Conservation (phyloP, 2,797 vertebrate genomes). For the Enteromius treurensis region DNA sequence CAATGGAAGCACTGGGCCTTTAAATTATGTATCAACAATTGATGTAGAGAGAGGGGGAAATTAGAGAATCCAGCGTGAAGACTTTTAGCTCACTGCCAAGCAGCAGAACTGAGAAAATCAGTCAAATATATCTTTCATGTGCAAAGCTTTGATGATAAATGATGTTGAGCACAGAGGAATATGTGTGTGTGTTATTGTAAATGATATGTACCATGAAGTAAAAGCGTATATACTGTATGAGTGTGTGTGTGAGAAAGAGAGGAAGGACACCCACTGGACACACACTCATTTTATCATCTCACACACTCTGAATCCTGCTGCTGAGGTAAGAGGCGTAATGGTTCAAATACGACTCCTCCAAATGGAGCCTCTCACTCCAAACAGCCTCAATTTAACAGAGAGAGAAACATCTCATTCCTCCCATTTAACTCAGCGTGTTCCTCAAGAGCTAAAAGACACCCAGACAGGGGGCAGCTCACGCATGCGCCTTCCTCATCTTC, state of each 20-base stretch:
- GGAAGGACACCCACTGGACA: conserved; percentile 64
- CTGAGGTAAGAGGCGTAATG: conserved; percentile 76
- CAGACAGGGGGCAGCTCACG: conserved; percentile 25
- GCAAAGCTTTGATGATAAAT: conserved; percentile 37
- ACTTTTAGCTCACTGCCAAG: conserved; percentile 54
- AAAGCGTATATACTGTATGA: conserved; percentile 25
- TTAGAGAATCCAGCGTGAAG: conserved; percentile 50
- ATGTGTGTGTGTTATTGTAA: not conserved
- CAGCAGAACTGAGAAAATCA: conserved; percentile 42
- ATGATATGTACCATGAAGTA: conserved; percentile 12
- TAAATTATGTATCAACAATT: conserved; percentile 61
- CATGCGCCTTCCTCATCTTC: conserved; percentile 31
- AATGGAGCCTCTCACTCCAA: conserved; percentile 70
- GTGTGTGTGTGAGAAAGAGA: conserved; percentile 41
- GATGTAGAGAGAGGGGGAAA: conserved; percentile 55
- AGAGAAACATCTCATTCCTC: conserved; percentile 49
- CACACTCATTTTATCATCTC: conserved; percentile 74
- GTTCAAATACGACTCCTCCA: conserved; percentile 72
- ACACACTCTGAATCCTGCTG: conserved; percentile 73
- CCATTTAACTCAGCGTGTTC: conserved; percentile 39
- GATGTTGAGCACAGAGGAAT: conserved; percentile 10
- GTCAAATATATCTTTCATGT: conserved; percentile 41
- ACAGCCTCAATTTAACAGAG: conserved; percentile 61
- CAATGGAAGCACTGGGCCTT: conserved; percentile 56
- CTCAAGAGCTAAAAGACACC: conserved; percentile 23